Conservation (phyloP, 53 echinoderm and acorn worm genomes). For the Mesocentrotus franciscanus region DNA sequence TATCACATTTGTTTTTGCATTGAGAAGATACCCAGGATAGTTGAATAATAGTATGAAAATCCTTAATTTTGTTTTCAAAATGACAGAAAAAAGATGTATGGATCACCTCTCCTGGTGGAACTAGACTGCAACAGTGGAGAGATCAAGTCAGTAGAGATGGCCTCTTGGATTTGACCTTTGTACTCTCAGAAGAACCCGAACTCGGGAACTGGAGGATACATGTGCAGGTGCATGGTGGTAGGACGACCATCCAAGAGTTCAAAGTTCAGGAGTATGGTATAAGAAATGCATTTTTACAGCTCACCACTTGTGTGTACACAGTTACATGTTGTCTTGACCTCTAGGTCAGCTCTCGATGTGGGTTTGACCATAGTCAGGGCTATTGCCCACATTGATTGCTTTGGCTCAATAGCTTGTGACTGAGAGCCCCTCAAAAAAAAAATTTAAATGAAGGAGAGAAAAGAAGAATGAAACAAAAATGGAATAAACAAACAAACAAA, state of each 20-base stretch:
- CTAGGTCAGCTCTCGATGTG: not conserved
- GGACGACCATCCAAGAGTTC: conserved; percentile 53
- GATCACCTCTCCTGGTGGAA: conserved; percentile 36
- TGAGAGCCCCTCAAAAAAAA: too few relatives aligned
- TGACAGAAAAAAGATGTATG: conserved; percentile 34
- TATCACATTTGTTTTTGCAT: not conserved
- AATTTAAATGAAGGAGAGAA: too few relatives aligned
- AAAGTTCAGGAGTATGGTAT: conserved; percentile 82
- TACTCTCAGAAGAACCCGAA: conserved; percentile 36
- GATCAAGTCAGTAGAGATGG: conserved; percentile 33
- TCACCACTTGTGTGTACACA: not conserved
- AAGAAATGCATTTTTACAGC: not conserved
- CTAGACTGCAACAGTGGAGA: conserved; percentile 54
- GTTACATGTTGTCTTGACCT: not conserved
- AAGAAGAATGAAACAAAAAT: too few relatives aligned
- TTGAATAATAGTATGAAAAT: not conserved
- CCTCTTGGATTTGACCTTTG: conserved; percentile 43
- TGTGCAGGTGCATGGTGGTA: not conserved
- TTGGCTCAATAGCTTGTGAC: too few relatives aligned
- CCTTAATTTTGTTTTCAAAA: not conserved
- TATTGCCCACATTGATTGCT: too few relatives aligned
- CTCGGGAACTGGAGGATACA: conserved; percentile 38
- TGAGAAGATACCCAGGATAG: not conserved
- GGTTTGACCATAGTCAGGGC: not conserved
- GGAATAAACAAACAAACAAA: too few relatives aligned